Conservation (phyloP, 2,797 vertebrate genomes). For the Esox masquinongy region DNA sequence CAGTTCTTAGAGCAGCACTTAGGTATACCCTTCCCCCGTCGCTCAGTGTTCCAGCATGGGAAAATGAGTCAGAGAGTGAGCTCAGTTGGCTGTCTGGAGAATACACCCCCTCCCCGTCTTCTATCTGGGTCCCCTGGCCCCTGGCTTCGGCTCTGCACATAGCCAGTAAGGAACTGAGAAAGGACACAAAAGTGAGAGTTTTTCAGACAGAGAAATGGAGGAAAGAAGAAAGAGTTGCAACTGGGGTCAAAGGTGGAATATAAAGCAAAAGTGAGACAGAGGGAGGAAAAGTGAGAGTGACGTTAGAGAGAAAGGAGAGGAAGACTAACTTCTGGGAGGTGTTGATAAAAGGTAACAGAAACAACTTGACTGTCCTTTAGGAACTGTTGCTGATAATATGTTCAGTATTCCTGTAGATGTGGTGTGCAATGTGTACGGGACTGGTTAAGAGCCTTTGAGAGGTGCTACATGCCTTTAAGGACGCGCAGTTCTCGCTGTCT, state of each 20-base stretch:
- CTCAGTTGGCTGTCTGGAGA: conserved; percentile 50
- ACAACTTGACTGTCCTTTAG: neutral
- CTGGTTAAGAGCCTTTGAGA: neutral
- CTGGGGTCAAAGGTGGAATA: neutral
- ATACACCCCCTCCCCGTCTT: conserved; percentile 41
- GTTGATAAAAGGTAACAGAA: neutral
- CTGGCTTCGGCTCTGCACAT: neutral
- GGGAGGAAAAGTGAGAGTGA: neutral
- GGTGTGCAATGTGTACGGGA: neutral
- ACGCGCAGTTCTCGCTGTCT: too few relatives aligned
- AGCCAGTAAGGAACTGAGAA: neutral
- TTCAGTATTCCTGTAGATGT: neutral
- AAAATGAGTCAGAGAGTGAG: conserved; percentile 58
- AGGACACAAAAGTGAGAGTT: too few relatives aligned
- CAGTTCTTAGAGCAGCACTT: conserved; percentile 40
- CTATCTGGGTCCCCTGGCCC: neutral
- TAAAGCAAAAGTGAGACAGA: neutral
- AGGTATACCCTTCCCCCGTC: conserved; percentile 13
- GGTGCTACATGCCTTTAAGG: neutral
- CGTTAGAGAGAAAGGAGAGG: neutral
- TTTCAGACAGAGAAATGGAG: neutral
- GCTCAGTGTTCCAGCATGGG: conserved; percentile 44
- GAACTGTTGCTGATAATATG: neutral
- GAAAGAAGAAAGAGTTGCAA: neutral
- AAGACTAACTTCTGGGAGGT: neutral